A percentile compares a stretch with the other conserved stretches of the same genome.
Evolutionary conservation across 1,140 invertebrate species (phyloP).

Genomic region (Papilio aristodemus): DNA sequence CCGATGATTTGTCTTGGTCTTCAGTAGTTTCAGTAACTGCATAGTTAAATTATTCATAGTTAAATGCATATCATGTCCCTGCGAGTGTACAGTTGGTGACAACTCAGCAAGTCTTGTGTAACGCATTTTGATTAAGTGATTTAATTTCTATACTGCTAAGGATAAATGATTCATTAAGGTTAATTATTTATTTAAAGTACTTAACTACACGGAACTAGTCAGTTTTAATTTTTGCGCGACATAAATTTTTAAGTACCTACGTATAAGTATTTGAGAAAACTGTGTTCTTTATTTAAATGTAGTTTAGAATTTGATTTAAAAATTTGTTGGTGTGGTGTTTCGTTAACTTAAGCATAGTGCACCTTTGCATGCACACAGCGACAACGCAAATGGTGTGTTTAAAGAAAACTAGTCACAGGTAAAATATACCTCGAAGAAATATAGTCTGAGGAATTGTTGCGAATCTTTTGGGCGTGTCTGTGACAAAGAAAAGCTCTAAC

Average conservation of each 20-base stretch:
- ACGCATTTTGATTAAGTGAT: slow-evolving; percentile 74
- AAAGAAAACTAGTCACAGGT: slow-evolving; percentile 71
- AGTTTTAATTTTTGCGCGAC: slow-evolving; percentile 80
- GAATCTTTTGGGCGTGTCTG: slow-evolving; percentile 45
- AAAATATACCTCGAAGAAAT: slow-evolving; percentile 63
- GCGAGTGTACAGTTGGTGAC: slow-evolving; percentile 32
- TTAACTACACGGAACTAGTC: slow-evolving; percentile 81
- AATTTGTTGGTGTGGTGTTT: slow-evolving; percentile 79
- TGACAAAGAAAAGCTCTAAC: not conserved
- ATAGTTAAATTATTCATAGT: slow-evolving; percentile 76
- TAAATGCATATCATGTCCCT: slow-evolving; percentile 61
- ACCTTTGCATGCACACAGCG: slow-evolving; percentile 58
- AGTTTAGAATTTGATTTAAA: slow-evolving; percentile 73
- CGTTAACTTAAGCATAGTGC: slow-evolving; percentile 72
- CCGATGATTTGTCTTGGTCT: slow-evolving; percentile 61
- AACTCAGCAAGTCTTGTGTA: slow-evolving; percentile 51
- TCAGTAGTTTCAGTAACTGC: slow-evolving; percentile 64
- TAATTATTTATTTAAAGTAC: slow-evolving; percentile 80
- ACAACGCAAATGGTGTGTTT: slow-evolving; percentile 64
- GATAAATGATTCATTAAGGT: slow-evolving; percentile 74
- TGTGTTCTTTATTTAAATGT: slow-evolving; percentile 78
- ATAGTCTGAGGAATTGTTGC: slow-evolving; percentile 41
- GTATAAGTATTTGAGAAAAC: slow-evolving; percentile 73
- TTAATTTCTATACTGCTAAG: slow-evolving; percentile 72
- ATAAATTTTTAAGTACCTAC: slow-evolving; percentile 73